phyloP scores from a whole-genome alignment of 2,797 vertebrate genomes.

The Falco novaeseelandiae region DNA sequence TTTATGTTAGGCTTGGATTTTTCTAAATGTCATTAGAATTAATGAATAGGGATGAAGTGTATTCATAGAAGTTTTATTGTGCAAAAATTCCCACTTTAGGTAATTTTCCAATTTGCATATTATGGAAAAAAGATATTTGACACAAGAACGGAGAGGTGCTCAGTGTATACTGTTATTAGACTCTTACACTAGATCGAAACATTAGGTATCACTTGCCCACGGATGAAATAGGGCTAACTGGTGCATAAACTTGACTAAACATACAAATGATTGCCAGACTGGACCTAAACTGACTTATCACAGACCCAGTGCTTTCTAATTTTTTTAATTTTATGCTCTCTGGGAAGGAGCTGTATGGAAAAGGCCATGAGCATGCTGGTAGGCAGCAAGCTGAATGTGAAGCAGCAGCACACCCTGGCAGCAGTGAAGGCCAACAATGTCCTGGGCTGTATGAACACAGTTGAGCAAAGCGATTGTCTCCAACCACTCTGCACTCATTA shows the following conservation, averaged over 20 bases:
- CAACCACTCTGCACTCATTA: neutral
- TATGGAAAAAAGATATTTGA: neutral
- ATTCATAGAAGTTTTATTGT: neutral
- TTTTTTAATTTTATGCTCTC: neutral
- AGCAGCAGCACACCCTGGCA: neutral
- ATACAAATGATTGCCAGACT: neutral
- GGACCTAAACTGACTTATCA: neutral
- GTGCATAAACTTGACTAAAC: neutral
- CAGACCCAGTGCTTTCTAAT: neutral
- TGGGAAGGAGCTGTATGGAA: neutral
- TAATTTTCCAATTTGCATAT: neutral
- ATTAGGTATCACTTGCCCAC: neutral
- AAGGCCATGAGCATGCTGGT: neutral
- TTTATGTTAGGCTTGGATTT: neutral
- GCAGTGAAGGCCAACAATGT: neutral
- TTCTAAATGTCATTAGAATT: neutral
- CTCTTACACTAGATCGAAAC: neutral
- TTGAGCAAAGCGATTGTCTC: rapidly evolving
- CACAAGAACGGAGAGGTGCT: neutral
- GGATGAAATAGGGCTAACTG: neutral
- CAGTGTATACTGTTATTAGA: neutral
- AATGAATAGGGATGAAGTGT: neutral
- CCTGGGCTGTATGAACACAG: neutral
- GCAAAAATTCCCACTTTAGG: neutral
- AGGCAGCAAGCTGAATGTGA: neutral